Base-by-base conservation (phyloP, 2,888 invertebrate genomes). In the Sminthurinus aureus region DNA sequence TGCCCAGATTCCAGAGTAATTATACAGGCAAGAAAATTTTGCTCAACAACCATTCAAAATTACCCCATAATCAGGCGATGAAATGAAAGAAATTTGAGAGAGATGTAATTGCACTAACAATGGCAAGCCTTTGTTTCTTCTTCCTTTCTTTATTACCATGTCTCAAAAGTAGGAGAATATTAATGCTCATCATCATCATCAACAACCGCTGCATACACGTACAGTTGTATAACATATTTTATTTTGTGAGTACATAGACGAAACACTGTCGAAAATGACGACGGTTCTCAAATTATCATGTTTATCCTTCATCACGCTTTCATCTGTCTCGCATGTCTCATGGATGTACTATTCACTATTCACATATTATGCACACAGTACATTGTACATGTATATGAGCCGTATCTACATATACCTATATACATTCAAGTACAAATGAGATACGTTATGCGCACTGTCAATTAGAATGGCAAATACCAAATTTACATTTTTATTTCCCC, bases 1-100 rank as follows among this genome's bases (percentile, higher is more conserved):
- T 71, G 71, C 22, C 26, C 13, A 71, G 71, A 71, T 71, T 71
- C 71, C 71, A 71, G 22, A 26, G 15, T 71, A 71, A 71, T 71
- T 71, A 24, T 67, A 67, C n/a, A 38, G 38, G 1, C 6, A 38
- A 38, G 38, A 38, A 38, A 38, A 38, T 38, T 38, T 58, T 58
- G 58, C 15, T 58, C 58, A 58, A 58, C 15, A 58, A 38, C 38
- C 38, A 58, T 58, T 58, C 58, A 58, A 58, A 58, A 58, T 58
- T 58, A 58, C 58, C 58, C 58, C 58, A 58, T 58, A 58, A 58
- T 58, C 58, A 58, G 38, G 58, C 58, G 18, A 58, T 58, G 58
- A 18, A 58, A 58, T 58, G 58, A 18, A 58, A 58, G 58, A 58
- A 58, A 58, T 18, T 38, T 1, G 64, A 67, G 67, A 67, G n/a